Conservation (phyloP, 2,113 vertebrate species). For the Ceratotherium simum region DNA sequence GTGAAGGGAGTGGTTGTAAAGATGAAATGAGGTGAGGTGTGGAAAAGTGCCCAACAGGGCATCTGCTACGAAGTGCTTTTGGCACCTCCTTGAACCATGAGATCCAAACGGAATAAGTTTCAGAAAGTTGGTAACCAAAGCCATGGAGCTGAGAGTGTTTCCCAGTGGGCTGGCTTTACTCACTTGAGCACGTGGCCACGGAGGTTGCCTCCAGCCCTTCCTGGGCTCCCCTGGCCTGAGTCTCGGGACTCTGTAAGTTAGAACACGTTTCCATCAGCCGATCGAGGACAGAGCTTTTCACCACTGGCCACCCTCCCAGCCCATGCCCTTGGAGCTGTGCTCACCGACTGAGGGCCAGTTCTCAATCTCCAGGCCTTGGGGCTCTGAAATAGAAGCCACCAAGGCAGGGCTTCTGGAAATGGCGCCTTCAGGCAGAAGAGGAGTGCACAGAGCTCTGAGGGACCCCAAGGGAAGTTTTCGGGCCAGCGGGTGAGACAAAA, state of each 20-base stretch:
- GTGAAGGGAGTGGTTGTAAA: background rate
- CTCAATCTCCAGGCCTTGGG: background rate
- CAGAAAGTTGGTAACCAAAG: slow-evolving; percentile 54
- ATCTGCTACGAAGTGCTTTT: background rate
- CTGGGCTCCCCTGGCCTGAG: background rate
- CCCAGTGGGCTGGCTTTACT: background rate
- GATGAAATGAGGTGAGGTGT: background rate
- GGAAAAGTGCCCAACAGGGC: background rate
- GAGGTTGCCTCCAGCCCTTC: background rate
- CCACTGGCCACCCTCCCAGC: background rate
- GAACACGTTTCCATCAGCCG: background rate
- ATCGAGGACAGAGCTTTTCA: background rate
- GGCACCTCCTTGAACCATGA: background rate
- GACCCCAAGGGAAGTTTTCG: background rate
- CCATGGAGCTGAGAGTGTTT: background rate
- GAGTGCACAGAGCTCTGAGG: background rate
- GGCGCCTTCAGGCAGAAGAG: background rate
- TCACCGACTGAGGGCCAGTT: background rate
- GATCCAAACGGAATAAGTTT: background rate
- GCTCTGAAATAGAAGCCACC: background rate
- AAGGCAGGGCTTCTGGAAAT: background rate
- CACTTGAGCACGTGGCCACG: background rate
- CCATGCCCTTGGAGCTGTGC: background rate
- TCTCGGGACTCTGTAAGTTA: background rate
- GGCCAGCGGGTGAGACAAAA: background rate